Base-by-base conservation (phyloP, 2,797 vertebrate species). In the Epinephelus coioides region DNA sequence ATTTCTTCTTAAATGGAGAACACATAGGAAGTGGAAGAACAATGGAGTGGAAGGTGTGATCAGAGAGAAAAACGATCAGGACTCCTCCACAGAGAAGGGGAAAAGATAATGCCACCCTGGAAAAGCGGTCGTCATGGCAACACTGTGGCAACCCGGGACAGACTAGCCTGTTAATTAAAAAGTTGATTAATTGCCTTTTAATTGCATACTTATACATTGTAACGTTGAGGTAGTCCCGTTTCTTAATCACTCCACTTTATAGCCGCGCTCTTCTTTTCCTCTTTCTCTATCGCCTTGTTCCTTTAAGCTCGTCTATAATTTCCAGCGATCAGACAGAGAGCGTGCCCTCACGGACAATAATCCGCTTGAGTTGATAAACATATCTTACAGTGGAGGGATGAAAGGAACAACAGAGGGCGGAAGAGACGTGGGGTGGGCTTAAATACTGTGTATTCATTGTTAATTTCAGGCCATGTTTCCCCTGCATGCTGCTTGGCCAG, bases 161-260 rank as follows among this genome's bases (percentile, higher is more conserved):
- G 69, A 73, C 73, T 49, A 59, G 76, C 79, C 69, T 66, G 79
- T 91, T 93, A 93, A 94, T 94, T 94, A 91, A 93, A 89, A 94
- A 90, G 84, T 89, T 90, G 87, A 93, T 94, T 91, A 92, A 93
- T 94, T 91, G 79, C 54, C 76, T 92, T 93, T 91, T 93, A 92
- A 94, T 93, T 91, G 82, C 81, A 70, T 78, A 71, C 84, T 91
- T 89, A 77, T 84, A 84, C 82, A 73, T 66, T 85, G 86, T 86
- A 81, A 79, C 81, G 69, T 75, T n/a, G 53, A 82, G 73, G 82
- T 78, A 85, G 80, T 71, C 61, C 63, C 82, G 23, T 84, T 82
- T 81, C 78, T 79, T 88, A 88, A 88, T 90, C 76, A 78, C 69
- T 77, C 49, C 62, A 17, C 59, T 82, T 87, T 60, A 25, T 66